Evolutionary conservation across 2,888 invertebrate species (phyloP), one percentile per base, ranked within the genome.

Genomic region (Hanleya hanleyi): DNA sequence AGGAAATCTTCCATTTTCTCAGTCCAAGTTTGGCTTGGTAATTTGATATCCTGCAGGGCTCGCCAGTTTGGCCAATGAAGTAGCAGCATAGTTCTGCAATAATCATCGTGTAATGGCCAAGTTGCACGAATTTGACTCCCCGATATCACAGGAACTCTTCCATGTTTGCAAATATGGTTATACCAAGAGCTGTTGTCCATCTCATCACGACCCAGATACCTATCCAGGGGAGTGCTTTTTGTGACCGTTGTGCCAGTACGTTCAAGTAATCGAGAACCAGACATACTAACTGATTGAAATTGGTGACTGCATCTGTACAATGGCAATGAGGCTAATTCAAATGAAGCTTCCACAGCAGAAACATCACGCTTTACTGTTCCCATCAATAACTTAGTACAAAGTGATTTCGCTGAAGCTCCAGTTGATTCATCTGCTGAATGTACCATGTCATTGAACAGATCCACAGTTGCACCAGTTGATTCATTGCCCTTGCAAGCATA

Each of bases 401-500:
- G 18, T 6, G 69, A 64, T 49, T 74, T 77, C 47, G 69, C 70
- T 35, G 67, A 73, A 69, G 37, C 75, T 51, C 65, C 47, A 41
- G 47, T 41, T 12, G 47, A 15, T 4, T 57, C 47, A 38, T 72
- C 72, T 18, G 51, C 37, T 26, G 35, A 57, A 33, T 57, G 57
- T 7, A 61, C 69, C 57, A 69, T 57, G 49, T 72, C 72, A 9
- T 72, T 50, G 29, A 72, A 81, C 7, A 81, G 35, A 32, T 81
- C 79, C 22, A 35, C 50, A 29, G 77, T 22, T 26, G 79, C 76
- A 9, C 77, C 79, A 41, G 74, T 79, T 18, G 73, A 57, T 50
- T 80, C 70, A 57, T 80, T 80, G 6, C 81, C 78, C 74, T 81
- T 81, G 57, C 79, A 83, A 74, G 78, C 62, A 70, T 74, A 69